These are phyloP conservation scores for Brachyhypopomus gauderio DNA, from an alignment of 2,113 vertebrate genomes.

Conservation along the genomic window DNA sequence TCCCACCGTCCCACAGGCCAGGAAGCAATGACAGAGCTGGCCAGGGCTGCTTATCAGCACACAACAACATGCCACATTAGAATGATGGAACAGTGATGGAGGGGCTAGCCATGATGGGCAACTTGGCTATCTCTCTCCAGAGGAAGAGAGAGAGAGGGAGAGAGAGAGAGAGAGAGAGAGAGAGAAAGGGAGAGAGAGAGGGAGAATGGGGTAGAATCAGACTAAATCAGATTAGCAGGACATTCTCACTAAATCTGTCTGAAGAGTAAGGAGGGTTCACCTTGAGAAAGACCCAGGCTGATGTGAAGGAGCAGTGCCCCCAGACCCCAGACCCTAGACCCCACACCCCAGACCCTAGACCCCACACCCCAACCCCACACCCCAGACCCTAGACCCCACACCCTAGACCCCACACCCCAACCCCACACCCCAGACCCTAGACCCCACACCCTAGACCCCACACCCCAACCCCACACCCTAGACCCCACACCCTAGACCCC, in stretches of 20 bases:
- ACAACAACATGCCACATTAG: slow-evolving; percentile 47
- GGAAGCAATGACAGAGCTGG: slow-evolving; percentile 34
- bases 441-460: not conserved
- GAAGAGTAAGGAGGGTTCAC: slow-evolving; percentile 36
- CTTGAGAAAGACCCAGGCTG: slow-evolving; percentile 42
- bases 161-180: slow-evolving; percentile 10
- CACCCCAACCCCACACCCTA: not conserved
- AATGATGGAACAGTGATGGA: slow-evolving; percentile 15
- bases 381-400: too few relatives aligned
- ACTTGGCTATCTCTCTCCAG: slow-evolving; percentile 6
- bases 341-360: too few relatives aligned
- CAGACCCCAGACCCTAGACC: too few relatives aligned
- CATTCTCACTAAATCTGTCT: not conserved
- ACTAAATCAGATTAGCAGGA: slow-evolving; percentile 26
- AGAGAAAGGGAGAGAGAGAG: not conserved
- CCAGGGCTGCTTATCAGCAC: slow-evolving; percentile 48
- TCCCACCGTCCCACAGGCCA: slow-evolving; percentile 33
- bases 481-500: too few relatives aligned
- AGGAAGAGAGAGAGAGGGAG: slow-evolving; percentile 6
- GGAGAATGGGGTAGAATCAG: slow-evolving; percentile 17
- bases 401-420: too few relatives aligned
- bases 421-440: too few relatives aligned
- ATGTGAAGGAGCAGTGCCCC: not conserved
- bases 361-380: too few relatives aligned
- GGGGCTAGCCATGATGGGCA: slow-evolving; percentile 20